Base-by-base conservation (phyloP, 2,113 vertebrate genomes). In the Phyllopteryx taeniolatus region DNA sequence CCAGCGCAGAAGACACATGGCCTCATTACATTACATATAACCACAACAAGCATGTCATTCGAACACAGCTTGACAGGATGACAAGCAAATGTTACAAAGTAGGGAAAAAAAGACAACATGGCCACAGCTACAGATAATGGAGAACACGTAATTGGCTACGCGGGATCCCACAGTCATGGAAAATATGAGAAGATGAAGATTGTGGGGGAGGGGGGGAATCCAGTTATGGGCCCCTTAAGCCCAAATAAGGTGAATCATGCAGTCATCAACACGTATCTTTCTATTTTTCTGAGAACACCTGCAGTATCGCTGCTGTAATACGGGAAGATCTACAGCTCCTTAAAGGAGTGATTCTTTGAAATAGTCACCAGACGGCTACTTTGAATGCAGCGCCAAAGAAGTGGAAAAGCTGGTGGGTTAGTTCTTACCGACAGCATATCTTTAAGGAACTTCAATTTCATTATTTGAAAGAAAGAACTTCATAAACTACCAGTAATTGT, bases 91-190 rank as follows among this genome's bases (percentile, higher is more conserved):
- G 67, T 70, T 77, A 71, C 60, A 75, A 78, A 83, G 68, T 68
- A n/a, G 1, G 33, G 35, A 8, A 33, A 51, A 51, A 54, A 53
- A 68, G 70, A 69, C 75, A 78, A 83, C 73, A 83, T 83, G 79
- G 82, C 80, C 85, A 49, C 76, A 83, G 80, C 75, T 71, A 69
- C 1, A 84, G 83, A 88, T 88, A 90, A 91, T 90, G 83, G 82
- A 77, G 78, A 88, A 80, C 87, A 89, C 85, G 90, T 82, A 78
- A 89, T 87, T 80, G 82, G 84, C 81, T 78, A 74, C 46, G 62
- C 73, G 46, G 72, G 74, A 84, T 87, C 80, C 81, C 73, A 88
- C 70, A 78, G 79, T 86, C 78, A 85, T 87, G 85, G 88, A 90
- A 90, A 90, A 87, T 88, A 85, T 87, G 87, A 86, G 72, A 89